phyloP scores from a whole-genome alignment of 2,888 invertebrate genomes.

The Acrobasis suavella region DNA sequence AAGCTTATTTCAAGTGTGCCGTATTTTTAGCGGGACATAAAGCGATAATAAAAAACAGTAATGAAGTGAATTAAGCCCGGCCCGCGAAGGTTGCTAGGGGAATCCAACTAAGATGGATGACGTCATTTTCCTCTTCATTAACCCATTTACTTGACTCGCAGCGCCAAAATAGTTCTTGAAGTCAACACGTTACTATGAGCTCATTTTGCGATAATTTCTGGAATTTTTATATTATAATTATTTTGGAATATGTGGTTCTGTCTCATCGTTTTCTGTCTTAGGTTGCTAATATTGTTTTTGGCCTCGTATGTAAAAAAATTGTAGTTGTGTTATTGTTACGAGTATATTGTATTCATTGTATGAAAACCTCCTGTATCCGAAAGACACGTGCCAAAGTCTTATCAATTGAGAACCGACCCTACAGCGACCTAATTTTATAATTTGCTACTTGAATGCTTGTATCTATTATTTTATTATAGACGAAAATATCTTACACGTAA shows the following conservation, averaged over 20 bases:
- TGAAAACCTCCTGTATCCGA: too few relatives aligned
- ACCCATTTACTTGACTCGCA: constrained; percentile 66
- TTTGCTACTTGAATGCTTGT: not conserved
- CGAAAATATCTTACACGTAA: not conserved
- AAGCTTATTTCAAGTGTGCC: not conserved
- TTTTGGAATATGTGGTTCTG: too few relatives aligned
- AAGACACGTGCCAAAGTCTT: too few relatives aligned
- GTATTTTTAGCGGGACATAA: constrained; percentile 49
- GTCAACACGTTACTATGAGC: constrained; percentile 39
- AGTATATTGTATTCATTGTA: too few relatives aligned
- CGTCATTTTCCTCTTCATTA: constrained; percentile 76
- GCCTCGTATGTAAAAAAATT: too few relatives aligned
- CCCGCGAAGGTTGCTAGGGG: constrained; percentile 60
- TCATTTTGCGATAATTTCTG: not conserved
- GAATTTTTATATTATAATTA: too few relatives aligned
- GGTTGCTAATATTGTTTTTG: too few relatives aligned
- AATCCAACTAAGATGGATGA: constrained; percentile 76
- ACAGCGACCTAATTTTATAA: not conserved
- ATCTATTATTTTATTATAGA: not conserved
- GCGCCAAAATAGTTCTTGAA: constrained; percentile 62
- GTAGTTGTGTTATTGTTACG: too few relatives aligned
- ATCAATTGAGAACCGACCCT: constrained; percentile 19
- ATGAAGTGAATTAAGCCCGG: constrained; percentile 69
- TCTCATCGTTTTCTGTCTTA: too few relatives aligned
- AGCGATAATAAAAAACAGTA: constrained; percentile 52